A percentile compares a stretch with the other conserved stretches of the same genome.
Evolutionary conservation across 2,797 vertebrate species (phyloP).

Genomic region (Gymnoscopelus microlampas): DNA sequence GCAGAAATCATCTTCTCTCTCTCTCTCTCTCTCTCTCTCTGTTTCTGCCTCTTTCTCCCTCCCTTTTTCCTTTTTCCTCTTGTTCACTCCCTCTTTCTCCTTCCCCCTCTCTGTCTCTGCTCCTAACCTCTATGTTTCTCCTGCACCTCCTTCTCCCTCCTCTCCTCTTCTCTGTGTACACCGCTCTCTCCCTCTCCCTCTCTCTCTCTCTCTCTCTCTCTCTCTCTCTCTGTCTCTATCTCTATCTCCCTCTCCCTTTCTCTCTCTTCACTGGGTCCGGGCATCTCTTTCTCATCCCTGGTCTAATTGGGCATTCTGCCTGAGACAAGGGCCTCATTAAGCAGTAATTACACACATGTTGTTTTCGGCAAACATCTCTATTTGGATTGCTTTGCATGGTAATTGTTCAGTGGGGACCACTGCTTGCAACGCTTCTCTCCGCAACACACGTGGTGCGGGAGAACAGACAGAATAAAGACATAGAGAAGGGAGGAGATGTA

Average conservation of each 20-base stretch:
- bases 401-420: slow-evolving; percentile 91
- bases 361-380: slow-evolving; percentile 99
- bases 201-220: slow-evolving; percentile 60
- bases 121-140: slow-evolving; percentile 25
- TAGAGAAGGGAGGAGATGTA: not conserved
- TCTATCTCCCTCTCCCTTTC: slow-evolving; percentile 73
- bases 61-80: not conserved
- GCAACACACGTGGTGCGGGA: slow-evolving; percentile 62
- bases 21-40: slow-evolving; percentile 7
- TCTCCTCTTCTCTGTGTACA: slow-evolving; percentile 37
- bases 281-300: slow-evolving; percentile 78
- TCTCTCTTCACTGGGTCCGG: slow-evolving; percentile 69
- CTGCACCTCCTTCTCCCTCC: not conserved
- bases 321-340: slow-evolving; percentile 99
- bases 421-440: slow-evolving; percentile 80
- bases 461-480: not conserved
- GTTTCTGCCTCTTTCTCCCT: slow-evolving; percentile 16
- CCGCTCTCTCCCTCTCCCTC: slow-evolving; percentile 72
- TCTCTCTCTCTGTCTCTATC: slow-evolving; percentile 15
- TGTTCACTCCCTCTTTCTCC: not conserved
- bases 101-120: slow-evolving; percentile 26
- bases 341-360: slow-evolving; percentile 99
- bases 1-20: slow-evolving; percentile 62
- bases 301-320: slow-evolving; percentile 99
- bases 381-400: slow-evolving; percentile 95